These are phyloP conservation scores for Agrilus cyanescens DNA, from an alignment of 2,888 invertebrate genomes.

Conservation along the genomic window DNA sequence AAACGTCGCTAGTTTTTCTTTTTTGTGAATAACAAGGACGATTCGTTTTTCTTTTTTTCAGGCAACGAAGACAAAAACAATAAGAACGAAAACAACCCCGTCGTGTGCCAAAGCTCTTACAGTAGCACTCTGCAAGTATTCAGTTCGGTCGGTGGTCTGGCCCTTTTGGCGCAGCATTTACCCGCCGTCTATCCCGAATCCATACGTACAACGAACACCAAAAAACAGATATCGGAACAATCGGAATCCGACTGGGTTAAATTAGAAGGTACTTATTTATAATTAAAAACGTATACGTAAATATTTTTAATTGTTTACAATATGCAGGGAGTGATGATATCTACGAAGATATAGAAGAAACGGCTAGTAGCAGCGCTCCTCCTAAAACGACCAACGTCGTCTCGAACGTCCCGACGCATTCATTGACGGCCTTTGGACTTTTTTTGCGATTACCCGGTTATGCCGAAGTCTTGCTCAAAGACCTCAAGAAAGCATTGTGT, in stretches of 20 bases:
- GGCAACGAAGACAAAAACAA: constrained; percentile 17
- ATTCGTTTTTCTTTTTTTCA: constrained; percentile 6
- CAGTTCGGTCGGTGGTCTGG: constrained; percentile 78
- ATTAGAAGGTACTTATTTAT: constrained; percentile 32
- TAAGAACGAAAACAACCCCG: constrained; percentile 14
- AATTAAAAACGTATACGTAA: background rate
- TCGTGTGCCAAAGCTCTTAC: constrained; percentile 25
- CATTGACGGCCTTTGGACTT: constrained; percentile 79
- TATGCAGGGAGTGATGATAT: constrained; percentile 45
- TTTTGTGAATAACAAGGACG: background rate
- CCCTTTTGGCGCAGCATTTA: constrained; percentile 76
- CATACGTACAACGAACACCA: constrained; percentile 42
- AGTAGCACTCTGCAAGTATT: constrained; percentile 68
- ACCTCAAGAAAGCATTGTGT: constrained; percentile 75
- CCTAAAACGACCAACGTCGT: constrained; percentile 40
- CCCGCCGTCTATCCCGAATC: constrained; percentile 80
- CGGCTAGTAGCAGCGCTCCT: constrained; percentile 37
- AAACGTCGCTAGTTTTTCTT: background rate
- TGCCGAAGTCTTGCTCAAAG: constrained; percentile 75
- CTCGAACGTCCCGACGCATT: constrained; percentile 76
- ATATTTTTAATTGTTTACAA: background rate
- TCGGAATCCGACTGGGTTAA: constrained; percentile 39
- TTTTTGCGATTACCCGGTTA: constrained; percentile 83
- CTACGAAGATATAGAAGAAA: constrained; percentile 50
- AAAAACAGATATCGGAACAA: constrained; percentile 42